A percentile compares a stretch with the other conserved stretches of the same genome.
phyloP scores from a whole-genome alignment of 2,113 vertebrate genomes.

The Saguinus midas region DNA sequence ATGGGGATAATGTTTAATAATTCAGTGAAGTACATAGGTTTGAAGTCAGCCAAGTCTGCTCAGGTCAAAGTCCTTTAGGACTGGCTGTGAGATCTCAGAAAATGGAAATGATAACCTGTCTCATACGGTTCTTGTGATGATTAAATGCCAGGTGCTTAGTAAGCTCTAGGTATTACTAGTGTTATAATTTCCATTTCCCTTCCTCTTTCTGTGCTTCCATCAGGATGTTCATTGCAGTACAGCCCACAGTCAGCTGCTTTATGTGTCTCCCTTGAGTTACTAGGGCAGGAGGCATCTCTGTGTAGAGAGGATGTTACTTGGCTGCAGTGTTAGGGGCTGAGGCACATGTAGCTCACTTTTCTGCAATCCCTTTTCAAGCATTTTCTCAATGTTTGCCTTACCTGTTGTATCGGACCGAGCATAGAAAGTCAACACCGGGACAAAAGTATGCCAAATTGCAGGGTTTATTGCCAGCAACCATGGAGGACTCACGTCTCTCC shows the following conservation, averaged over 20 bases:
- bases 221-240: background rate
- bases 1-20: background rate
- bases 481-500: no score
- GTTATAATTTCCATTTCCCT: background rate
- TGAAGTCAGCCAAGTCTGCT: background rate
- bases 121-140: background rate
- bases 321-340: background rate
- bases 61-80: background rate
- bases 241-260: background rate
- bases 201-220: background rate
- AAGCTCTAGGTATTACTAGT: background rate
- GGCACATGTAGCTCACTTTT: background rate
- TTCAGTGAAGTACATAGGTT: background rate
- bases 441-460: no score
- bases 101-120: background rate
- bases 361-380: background rate
- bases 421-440: no score
- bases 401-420: background rate
- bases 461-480: no score
- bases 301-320: background rate
- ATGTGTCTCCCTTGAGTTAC: rapidly evolving
- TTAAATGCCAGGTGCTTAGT: background rate
- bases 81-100: background rate
- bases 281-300: background rate
- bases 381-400: background rate